Percentiles rank a stretch among this genome's conserved stretches.
phyloP scores from a whole-genome alignment of 2,797 vertebrate species.

The Ceyx erithaca region DNA sequence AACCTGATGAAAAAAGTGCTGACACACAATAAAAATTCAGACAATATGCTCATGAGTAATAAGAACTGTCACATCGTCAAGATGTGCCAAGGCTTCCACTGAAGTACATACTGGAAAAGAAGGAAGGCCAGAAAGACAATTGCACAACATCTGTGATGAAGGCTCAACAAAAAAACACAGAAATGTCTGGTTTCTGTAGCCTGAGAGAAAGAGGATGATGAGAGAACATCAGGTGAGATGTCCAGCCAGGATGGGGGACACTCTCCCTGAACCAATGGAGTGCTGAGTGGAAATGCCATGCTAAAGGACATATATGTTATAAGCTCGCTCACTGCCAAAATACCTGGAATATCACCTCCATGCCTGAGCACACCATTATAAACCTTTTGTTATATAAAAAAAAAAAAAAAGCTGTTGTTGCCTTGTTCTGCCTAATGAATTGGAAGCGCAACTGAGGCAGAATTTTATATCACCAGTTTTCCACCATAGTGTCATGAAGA shows the following conservation, averaged over 20 bases:
- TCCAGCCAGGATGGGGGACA: background rate
- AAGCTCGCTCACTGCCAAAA: background rate
- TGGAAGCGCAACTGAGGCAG: background rate
- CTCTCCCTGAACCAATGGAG: background rate
- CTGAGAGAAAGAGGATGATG: background rate
- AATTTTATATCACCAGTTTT: background rate
- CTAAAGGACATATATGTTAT: background rate
- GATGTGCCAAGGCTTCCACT: constrained; percentile 35
- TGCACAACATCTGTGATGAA: constrained; percentile 31
- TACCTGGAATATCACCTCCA: background rate
- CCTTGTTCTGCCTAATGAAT: background rate
- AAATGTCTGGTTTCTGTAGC: background rate
- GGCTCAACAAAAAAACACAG: background rate
- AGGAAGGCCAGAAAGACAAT: constrained; percentile 15
- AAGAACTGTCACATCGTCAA: background rate
- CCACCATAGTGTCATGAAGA: background rate
- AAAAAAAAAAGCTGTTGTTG: background rate
- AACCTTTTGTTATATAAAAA: background rate
- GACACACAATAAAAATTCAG: constrained; percentile 48
- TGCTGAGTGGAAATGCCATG: background rate
- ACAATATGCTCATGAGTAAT: constrained; percentile 54
- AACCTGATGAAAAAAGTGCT: constrained; percentile 49
- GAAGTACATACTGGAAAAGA: constrained; percentile 12
- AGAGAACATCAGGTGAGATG: background rate
- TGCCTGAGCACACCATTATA: too few species aligned